phyloP scores from a whole-genome alignment of 2,888 invertebrate genomes.

The Oscheius sp. region DNA sequence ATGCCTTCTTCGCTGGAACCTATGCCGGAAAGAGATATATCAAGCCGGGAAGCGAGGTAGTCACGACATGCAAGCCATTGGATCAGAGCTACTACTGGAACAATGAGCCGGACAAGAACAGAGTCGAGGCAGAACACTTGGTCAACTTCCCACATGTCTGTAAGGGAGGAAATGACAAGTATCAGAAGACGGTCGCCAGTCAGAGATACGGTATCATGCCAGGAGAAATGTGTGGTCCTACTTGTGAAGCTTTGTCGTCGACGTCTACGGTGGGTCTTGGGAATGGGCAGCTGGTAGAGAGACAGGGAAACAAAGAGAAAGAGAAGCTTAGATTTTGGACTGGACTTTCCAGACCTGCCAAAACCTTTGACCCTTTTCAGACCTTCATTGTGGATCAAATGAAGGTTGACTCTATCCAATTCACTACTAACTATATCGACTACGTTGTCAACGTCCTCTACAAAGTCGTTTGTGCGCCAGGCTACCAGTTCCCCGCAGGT shows the following conservation, averaged over 20 bases:
- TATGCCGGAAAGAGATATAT: constrained; percentile 32
- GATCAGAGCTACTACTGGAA: constrained; percentile 21
- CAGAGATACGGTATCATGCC: constrained; percentile 9
- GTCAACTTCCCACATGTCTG: constrained; percentile 5
- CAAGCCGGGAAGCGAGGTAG: constrained; percentile 9
- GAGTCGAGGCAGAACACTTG: neutral
- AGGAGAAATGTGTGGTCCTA: constrained; percentile 26
- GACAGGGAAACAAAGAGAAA: neutral
- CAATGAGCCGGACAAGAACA: constrained; percentile 21
- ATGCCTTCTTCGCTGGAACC: constrained; percentile 4
- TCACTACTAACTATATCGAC: neutral
- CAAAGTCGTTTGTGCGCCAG: constrained; percentile 1
- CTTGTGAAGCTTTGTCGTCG: constrained; percentile 20
- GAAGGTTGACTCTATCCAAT: neutral
- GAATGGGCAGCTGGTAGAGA: neutral
- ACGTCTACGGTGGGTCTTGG: neutral
- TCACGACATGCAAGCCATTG: constrained; percentile 24
- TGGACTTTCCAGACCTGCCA: neutral
- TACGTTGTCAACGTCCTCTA: constrained; percentile 7
- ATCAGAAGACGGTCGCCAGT: neutral
- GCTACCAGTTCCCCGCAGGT: constrained; percentile 19
- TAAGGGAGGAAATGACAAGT: constrained; percentile 33
- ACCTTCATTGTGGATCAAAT: neutral
- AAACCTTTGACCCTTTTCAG: constrained; percentile 1
- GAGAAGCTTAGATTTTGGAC: no score